Evolutionary conservation across 2,888 invertebrate species (phyloP).

Genomic region (Acronicta aceris): DNA sequence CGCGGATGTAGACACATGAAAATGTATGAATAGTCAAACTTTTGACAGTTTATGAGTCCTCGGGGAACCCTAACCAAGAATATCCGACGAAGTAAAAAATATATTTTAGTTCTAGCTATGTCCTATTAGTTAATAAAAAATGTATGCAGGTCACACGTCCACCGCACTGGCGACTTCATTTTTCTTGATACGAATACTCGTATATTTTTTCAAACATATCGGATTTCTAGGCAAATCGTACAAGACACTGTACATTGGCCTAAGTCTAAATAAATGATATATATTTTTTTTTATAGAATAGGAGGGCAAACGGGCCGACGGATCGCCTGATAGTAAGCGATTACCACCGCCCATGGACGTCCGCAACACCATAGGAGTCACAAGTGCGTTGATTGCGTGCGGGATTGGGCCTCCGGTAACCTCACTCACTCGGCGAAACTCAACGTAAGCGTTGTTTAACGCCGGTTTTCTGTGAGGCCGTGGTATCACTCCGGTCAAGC

Average conservation of each 20-base stretch:
- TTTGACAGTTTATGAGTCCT: constrained; percentile 33
- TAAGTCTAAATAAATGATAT: constrained; percentile 40
- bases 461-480: no score
- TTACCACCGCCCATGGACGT: no score
- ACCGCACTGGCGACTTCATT: constrained; percentile 13
- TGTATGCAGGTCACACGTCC: constrained; percentile 34
- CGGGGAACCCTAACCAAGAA: constrained; percentile 21
- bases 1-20: constrained; percentile 8
- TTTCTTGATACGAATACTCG: constrained; percentile 23
- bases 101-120: constrained; percentile 30
- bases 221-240: constrained; percentile 20
- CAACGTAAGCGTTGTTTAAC: no score
- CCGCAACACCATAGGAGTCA: no score
- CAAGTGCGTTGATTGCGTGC: no score
- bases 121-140: constrained; percentile 45
- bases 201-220: constrained; percentile 19
- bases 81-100: constrained; percentile 26
- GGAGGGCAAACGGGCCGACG: no score
- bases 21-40: constrained; percentile 28
- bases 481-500: no score
- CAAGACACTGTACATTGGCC: constrained; percentile 15
- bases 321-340: no score
- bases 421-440: no score
- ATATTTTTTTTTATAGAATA: no score
- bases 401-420: no score